Evolutionary conservation across 2,888 invertebrate species (phyloP), one percentile per base, ranked within the genome.

Genomic region (Rhaphigaster nebulosa): DNA sequence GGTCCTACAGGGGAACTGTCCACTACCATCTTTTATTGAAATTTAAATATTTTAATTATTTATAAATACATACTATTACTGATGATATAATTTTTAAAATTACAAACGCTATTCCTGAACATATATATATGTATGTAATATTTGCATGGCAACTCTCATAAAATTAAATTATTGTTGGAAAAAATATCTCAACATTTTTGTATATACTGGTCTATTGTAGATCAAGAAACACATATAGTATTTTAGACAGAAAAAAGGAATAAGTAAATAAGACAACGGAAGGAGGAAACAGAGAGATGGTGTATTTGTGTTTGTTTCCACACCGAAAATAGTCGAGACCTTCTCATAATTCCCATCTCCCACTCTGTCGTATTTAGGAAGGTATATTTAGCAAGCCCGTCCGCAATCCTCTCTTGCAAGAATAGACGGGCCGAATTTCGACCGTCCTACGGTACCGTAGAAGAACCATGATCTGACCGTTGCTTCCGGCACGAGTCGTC

Each of bases 291-390:
- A 84, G 41, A 84, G 45, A 12, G 45, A 45, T 84, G 26, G 26
- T 84, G 45, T 84, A 84, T 84, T 84, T 84, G 84, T 84, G 45
- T 84, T 84, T 84, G 84, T 45, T 84, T 45, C 84, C 45, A 84
- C n/a, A 0, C 84, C 45, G 41, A 50, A 84, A 84, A 84, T 84
- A 84, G 84, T n/a, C 45, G 45, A 50, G 84, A 45, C 84, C 84
- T 84, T 84, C 84, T 45, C 84, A 84, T 84, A 84, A 84, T n/a
- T 45, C 45, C 45, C 13, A 45, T 50, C 45, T 84, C 84, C 84
- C 84, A 45, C 84, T 84, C 84, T 84, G 45, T 84, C 84, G 84
- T 84, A 84, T 84, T 84, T 84, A 84, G 84, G 26, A 18, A 18
- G 15, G 26, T 84, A 84, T 84, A 26, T 84, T 84, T 84, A 84